Evolutionary conservation across 2,888 invertebrate genomes (phyloP).

Genomic region (Yponomeuta malinellus): DNA sequence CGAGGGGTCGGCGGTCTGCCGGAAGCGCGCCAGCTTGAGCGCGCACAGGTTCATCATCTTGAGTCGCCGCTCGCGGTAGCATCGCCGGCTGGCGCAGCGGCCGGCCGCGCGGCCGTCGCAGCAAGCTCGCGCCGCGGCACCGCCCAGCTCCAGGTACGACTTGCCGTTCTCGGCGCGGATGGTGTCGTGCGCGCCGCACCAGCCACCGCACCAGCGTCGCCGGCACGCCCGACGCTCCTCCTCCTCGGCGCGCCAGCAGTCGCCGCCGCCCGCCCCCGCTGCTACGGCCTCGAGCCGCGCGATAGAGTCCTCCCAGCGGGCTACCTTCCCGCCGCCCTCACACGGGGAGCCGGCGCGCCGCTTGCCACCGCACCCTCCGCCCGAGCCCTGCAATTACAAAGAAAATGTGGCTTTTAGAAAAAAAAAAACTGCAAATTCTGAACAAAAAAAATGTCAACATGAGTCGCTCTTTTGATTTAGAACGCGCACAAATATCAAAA

Average conservation of each 20-base stretch:
- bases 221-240: conserved; percentile 71
- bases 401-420: not conserved
- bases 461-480: no score
- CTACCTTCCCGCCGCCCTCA: conserved; percentile 70
- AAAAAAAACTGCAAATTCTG: not conserved
- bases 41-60: conserved; percentile 94
- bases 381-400: conserved; percentile 58
- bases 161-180: conserved; percentile 94
- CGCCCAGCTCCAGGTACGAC: conserved; percentile 90
- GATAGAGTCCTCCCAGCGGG: conserved; percentile 72
- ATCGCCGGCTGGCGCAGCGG: conserved; percentile 87
- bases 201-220: conserved; percentile 75
- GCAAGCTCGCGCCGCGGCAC: conserved; percentile 84
- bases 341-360: conserved; percentile 69
- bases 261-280: conserved; percentile 78
- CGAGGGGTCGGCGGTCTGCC: conserved; percentile 93
- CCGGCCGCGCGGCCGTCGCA: conserved; percentile 83
- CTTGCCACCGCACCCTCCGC: conserved; percentile 73
- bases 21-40: conserved; percentile 90
- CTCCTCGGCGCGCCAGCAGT: conserved; percentile 75
- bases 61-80: conserved; percentile 89
- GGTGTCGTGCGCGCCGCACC: conserved; percentile 81
- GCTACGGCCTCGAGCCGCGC: conserved; percentile 73
- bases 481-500: not conserved
- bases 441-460: no score